These are phyloP conservation scores for Cheiracanthium punctorium DNA, from an alignment of 2,888 invertebrate genomes.

Conservation along the genomic window DNA sequence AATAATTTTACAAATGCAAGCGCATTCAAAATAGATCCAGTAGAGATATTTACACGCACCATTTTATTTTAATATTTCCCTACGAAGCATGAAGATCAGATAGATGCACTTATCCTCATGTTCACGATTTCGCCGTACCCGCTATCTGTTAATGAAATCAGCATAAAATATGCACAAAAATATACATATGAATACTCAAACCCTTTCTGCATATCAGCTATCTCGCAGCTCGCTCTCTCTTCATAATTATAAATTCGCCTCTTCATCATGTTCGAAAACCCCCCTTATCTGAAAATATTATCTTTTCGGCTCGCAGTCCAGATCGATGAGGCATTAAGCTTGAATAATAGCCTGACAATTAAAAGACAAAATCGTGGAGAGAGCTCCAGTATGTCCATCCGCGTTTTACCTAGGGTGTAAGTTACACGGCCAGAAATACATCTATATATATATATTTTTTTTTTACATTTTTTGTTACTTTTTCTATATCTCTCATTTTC, in stretches of 20 bases:
- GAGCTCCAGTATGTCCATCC: background rate
- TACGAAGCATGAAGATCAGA: too few relatives aligned
- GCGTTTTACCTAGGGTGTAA: constrained; percentile 31
- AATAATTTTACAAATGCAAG: too few relatives aligned
- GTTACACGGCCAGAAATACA: constrained; percentile 7
- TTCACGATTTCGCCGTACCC: too few relatives aligned
- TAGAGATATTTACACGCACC: too few relatives aligned
- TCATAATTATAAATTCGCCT: background rate
- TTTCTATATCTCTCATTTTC: background rate
- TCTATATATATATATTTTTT: too few relatives aligned
- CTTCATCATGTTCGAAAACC: background rate
- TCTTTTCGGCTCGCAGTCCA: constrained; percentile 49
- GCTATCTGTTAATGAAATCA: too few relatives aligned
- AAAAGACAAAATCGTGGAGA: constrained; percentile 49
- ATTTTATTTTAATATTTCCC: too few relatives aligned
- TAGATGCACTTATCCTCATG: too few relatives aligned
- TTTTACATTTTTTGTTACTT: background rate
- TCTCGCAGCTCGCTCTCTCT: background rate
- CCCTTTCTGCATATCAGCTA: background rate
- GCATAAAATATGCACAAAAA: background rate
- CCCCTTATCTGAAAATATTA: constrained; percentile 48
- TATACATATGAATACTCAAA: background rate
- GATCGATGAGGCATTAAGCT: constrained; percentile 40
- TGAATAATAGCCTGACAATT: constrained; percentile 56
- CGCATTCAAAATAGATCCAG: too few relatives aligned